Conservation (phyloP, 2,888 invertebrate species). For the Tenthredo mesomela region DNA sequence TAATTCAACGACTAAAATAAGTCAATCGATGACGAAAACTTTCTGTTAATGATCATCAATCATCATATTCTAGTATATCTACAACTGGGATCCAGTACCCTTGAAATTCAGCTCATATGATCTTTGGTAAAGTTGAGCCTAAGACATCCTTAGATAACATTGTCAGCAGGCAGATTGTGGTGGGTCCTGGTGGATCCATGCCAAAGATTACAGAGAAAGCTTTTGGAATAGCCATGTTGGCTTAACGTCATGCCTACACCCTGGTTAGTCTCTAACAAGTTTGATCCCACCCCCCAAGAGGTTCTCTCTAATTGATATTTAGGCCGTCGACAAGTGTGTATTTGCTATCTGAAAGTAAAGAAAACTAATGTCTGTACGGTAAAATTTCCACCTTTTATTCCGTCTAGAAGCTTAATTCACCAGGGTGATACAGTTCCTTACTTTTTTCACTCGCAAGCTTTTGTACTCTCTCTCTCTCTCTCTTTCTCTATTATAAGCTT, state of each 20-base stretch:
- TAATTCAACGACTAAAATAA: no score
- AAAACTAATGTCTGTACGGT: neutral
- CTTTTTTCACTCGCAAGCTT: neutral
- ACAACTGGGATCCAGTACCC: neutral
- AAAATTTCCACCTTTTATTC: neutral
- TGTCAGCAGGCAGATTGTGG: constrained; percentile 28
- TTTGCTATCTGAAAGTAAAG: neutral
- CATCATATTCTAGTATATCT: neutral
- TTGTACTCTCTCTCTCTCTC: neutral
- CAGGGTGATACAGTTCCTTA: neutral
- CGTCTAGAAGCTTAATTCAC: neutral
- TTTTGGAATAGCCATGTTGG: constrained; percentile 27
- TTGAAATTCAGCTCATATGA: neutral
- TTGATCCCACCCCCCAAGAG: neutral
- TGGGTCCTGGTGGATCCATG: constrained; percentile 22
- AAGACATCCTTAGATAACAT: constrained; percentile 33
- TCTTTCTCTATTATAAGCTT: no score
- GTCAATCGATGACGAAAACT: neutral
- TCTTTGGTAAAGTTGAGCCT: neutral
- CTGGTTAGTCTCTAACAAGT: neutral
- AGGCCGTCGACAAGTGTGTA: neutral
- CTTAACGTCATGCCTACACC: constrained; percentile 6
- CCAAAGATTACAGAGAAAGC: constrained; percentile 31
- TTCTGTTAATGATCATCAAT: neutral
- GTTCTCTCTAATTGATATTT: constrained; percentile 27